Evolutionary conservation across 2,888 invertebrate species (phyloP).

Genomic region (Nymphalis c-album): DNA sequence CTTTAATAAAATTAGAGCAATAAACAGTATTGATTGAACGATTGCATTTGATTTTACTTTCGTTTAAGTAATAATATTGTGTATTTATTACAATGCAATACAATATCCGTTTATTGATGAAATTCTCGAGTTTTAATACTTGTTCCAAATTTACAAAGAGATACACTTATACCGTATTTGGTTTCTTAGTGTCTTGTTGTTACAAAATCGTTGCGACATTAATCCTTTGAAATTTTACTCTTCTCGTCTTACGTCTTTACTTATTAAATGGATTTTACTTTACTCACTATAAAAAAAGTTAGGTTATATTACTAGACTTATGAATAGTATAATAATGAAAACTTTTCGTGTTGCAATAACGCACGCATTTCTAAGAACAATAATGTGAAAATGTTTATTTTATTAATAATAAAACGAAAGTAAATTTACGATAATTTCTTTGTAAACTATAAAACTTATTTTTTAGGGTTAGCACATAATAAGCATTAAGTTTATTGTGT

Average conservation of each 20-base stretch:
- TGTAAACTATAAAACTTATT: too few relatives aligned
- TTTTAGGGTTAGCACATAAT: too few relatives aligned
- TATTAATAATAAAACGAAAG: too few relatives aligned
- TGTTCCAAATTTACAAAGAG: slow-evolving; percentile 19
- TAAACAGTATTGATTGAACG: too few relatives aligned
- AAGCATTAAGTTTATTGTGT: too few relatives aligned
- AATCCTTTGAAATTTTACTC: background rate
- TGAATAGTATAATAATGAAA: background rate
- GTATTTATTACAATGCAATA: slow-evolving; percentile 6
- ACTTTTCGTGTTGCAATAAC: too few relatives aligned
- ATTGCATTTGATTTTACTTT: background rate
- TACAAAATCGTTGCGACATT: slow-evolving; percentile 28
- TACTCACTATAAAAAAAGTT: background rate
- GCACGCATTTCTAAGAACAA: too few relatives aligned
- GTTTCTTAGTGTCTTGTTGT: slow-evolving; percentile 21
- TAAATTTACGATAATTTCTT: too few relatives aligned
- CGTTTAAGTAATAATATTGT: background rate
- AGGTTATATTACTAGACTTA: too few relatives aligned
- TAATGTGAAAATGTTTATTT: too few relatives aligned
- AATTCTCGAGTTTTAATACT: background rate
- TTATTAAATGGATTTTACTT: background rate
- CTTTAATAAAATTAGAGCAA: too few relatives aligned
- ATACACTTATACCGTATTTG: slow-evolving; percentile 11
- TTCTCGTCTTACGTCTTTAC: background rate
- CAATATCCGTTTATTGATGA: slow-evolving; percentile 1